phyloP scores from a whole-genome alignment of 2,797 vertebrate genomes.

The Parauchenoglanis punctatus region DNA sequence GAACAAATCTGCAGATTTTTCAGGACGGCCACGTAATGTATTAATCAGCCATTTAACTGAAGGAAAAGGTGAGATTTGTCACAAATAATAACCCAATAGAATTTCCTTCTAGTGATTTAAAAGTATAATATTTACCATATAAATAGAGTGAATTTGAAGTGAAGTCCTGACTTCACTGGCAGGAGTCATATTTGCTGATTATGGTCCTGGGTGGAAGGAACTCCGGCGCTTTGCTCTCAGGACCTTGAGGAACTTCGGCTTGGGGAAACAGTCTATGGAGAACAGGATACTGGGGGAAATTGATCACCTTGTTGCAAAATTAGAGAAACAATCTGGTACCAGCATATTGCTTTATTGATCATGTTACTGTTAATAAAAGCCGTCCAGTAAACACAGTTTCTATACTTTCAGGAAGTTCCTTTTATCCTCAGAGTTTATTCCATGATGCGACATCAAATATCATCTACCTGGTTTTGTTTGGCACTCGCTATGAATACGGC shows the following conservation, averaged over 20 bases:
- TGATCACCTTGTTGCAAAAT: slow-evolving; percentile 47
- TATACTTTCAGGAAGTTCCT: slow-evolving; percentile 19
- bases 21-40: slow-evolving; percentile 68
- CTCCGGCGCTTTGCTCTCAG: slow-evolving; percentile 74
- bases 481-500: slow-evolving; percentile 66
- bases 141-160: background rate
- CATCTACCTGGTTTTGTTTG: slow-evolving; percentile 73
- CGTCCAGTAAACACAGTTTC: background rate
- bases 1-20: slow-evolving; percentile 64
- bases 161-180: too few species aligned
- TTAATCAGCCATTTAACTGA: slow-evolving; percentile 51
- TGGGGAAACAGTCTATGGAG: slow-evolving; percentile 77
- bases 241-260: slow-evolving; percentile 76
- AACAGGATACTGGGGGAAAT: slow-evolving; percentile 70
- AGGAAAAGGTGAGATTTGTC: slow-evolving; percentile 62
- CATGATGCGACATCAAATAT: slow-evolving; percentile 71
- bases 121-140: too few species aligned
- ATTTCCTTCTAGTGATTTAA: too few species aligned
- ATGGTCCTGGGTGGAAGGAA: slow-evolving; percentile 69
- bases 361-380: background rate
- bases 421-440: slow-evolving; percentile 67
- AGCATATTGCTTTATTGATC: background rate
- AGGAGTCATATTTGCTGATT: slow-evolving; percentile 64
- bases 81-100: slow-evolving; percentile 12
- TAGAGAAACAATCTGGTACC: slow-evolving; percentile 67